Conservation (phyloP, 2,797 vertebrate species). For the Hoplostethus atlanticus region DNA sequence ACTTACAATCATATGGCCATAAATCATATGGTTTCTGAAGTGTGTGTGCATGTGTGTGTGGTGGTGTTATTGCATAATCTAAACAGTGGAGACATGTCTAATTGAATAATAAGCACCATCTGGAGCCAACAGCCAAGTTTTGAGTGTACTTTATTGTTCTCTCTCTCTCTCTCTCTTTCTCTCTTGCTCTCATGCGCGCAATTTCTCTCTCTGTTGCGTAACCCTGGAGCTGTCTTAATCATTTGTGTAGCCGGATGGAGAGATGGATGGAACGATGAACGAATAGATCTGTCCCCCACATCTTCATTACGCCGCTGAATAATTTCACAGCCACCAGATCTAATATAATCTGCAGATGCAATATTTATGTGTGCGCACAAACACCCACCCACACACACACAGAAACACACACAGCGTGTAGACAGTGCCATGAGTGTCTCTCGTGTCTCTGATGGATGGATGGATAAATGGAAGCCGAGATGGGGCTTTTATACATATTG, state of each 20-base stretch:
- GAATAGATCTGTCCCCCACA: too few relatives aligned
- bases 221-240: neutral
- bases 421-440: too few relatives aligned
- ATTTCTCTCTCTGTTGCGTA: neutral
- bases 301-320: neutral
- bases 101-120: slow-evolving; percentile 58
- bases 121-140: slow-evolving; percentile 46
- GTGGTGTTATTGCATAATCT: slow-evolving; percentile 31
- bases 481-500: too few relatives aligned
- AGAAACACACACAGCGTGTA: too few relatives aligned
- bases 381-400: neutral
- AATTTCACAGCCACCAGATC: neutral
- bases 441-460: too few relatives aligned
- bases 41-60: slow-evolving; percentile 14
- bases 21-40: too few relatives aligned
- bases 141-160: slow-evolving; percentile 28
- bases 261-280: neutral
- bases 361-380: neutral
- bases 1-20: too few relatives aligned
- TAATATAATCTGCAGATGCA: neutral
- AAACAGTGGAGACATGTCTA: slow-evolving; percentile 27
- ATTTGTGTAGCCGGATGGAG: neutral
- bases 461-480: too few relatives aligned
- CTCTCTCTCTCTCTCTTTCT: neutral
- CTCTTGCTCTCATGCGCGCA: neutral